Base-by-base conservation (phyloP, 2,888 invertebrate species). In the Bursaphelenchus okinawaensis region DNA sequence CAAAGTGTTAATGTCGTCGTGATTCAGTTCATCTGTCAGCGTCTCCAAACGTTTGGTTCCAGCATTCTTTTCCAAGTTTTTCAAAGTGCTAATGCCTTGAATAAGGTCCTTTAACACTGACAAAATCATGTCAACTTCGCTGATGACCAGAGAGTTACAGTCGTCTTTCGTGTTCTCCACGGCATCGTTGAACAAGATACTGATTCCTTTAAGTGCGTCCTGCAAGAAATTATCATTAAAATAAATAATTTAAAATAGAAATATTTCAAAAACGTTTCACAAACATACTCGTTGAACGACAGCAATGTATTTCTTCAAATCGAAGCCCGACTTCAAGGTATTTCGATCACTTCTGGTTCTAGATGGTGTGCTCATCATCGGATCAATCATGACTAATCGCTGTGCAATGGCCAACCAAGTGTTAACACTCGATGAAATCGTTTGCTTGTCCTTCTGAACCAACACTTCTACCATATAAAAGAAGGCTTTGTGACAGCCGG, bases 401-500 rank as follows among this genome's bases (percentile, higher is more conserved):
- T 71, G 70, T 9, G 40, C 60, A 12, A 68, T 72, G 20, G 29
- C 52, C 8, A 69, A 62, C 69, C 69, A 69, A 27, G 26, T 40
- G n/a, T 40, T 40, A n/a, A 40, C 6, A 6, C 16, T 40, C n/a
- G 40, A 12, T 40, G 6, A 40, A 40, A n/a, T 16, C 16, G 40
- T 40, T n/a, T 40, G 40, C 40, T 40, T 40, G n/a, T 40, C 40
- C 40, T 40, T 40, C 40, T 40, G 40, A 40, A 29, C 50, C 4
- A 59, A 40, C 1, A 40, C 51, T 19, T 29, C 29, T 20, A 31
- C 60, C 24, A 59, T 59, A 2, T 26, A n/a, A 31, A 69, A 77
- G 63, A 79, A 74, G 6, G 72, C 75, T 20, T 69, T 62, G 63
- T 79, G 77, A 55, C 77, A 77, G 24, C 77, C 77, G n/a, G 73